phyloP scores from a whole-genome alignment of 35 echinoderm and acorn worm genomes.

The Holothuria glaberrima region DNA sequence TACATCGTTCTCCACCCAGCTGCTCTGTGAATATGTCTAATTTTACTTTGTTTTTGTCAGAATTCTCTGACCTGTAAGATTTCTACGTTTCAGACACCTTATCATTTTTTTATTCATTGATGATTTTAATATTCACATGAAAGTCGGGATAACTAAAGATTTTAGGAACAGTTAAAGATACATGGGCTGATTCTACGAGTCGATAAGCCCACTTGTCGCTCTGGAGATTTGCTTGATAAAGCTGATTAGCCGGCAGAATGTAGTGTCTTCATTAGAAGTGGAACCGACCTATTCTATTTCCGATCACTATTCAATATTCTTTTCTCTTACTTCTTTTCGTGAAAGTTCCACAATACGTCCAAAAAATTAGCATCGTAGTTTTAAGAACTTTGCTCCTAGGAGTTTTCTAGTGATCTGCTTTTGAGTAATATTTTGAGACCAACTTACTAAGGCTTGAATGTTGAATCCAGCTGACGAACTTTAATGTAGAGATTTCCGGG shows the following conservation, averaged over 20 bases:
- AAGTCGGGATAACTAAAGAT: too few species aligned
- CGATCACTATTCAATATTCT: constrained; percentile 11
- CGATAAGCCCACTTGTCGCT: not conserved
- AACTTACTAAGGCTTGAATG: too few species aligned
- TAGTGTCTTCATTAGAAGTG: not conserved
- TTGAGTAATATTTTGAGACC: too few species aligned
- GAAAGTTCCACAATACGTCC: not conserved
- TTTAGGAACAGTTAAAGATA: not conserved
- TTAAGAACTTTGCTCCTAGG: not conserved
- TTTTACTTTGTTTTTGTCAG: too few species aligned
- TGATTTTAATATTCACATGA: too few species aligned
- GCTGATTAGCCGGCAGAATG: not conserved
- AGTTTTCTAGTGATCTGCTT: not conserved
- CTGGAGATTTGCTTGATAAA: not conserved
- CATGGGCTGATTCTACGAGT: not conserved
- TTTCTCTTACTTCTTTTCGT: not conserved
- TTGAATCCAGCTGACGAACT: too few species aligned
- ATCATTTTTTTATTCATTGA: too few species aligned
- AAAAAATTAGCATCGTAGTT: not conserved
- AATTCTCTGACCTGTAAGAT: too few species aligned
- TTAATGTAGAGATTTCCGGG: too few species aligned
- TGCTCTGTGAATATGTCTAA: too few species aligned
- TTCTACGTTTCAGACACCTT: too few species aligned
- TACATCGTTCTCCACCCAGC: too few species aligned
- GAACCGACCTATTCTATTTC: not conserved